These are phyloP conservation scores for Diorhabda sublineata DNA, from an alignment of 1,140 invertebrate species.

Conservation along the genomic window DNA sequence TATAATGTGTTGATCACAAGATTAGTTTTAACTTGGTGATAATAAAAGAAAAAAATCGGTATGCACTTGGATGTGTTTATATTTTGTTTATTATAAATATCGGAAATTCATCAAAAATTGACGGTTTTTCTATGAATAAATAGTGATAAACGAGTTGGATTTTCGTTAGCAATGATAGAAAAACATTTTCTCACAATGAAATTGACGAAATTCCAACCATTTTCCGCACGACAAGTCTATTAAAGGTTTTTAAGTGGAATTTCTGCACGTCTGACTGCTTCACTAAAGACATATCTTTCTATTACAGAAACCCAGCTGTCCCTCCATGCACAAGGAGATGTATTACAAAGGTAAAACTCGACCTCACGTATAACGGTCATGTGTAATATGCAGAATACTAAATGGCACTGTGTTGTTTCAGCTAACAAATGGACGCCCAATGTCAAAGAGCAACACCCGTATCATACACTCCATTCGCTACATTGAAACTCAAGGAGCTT, in stretches of 20 bases:
- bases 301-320: slow-evolving; percentile 60
- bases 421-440: slow-evolving; percentile 46
- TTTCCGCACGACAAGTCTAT: neutral
- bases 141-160: no score
- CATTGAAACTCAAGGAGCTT: slow-evolving; percentile 29
- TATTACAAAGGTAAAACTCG: slow-evolving; percentile 60
- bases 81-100: no score
- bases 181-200: no score
- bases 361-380: neutral
- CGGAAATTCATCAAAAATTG: no score
- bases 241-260: neutral
- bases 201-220: neutral
- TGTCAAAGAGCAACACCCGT: slow-evolving; percentile 40
- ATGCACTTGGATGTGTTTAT: no score
- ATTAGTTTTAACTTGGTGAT: no score
- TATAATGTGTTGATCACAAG: no score
- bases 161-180: no score
- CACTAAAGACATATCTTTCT: slow-evolving; percentile 21
- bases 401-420: slow-evolving; percentile 43
- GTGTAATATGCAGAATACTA: slow-evolving; percentile 24
- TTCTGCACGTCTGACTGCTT: neutral
- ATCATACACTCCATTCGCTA: slow-evolving; percentile 38
- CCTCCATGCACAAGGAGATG: slow-evolving; percentile 68
- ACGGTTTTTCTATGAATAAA: no score
- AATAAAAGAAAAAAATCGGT: no score